Evolutionary conservation across 2,113 vertebrate genomes (phyloP), one percentile per base, ranked within the genome.

Genomic region (Stictonetta naevosa): DNA sequence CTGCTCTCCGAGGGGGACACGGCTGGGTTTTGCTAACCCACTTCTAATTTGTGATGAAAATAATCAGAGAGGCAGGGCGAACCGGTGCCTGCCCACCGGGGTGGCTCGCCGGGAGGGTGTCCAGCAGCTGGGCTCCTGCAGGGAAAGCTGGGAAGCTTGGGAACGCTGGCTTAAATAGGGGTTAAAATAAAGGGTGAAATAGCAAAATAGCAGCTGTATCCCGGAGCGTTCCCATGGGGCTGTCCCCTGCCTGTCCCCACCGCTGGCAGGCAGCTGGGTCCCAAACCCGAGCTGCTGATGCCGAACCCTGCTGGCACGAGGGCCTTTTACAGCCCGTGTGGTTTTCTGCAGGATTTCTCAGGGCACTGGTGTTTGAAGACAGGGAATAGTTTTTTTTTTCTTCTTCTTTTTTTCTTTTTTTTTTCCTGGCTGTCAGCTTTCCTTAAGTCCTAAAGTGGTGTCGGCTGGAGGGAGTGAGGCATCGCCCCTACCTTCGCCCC

Each of bases 381-480:
- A 22, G 50, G 38, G 42, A 78, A 83, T 19, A 9, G 2, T 19
- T 46, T 19, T 10, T 19, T 48, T 48, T 48, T 11, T 48, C n/a
- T n/a, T n/a, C n/a, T n/a, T n/a, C n/a, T n/a, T n/a, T 20, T 20
- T 46, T 42, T 6, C 3, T 44, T 44, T 6, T 48, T 48, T 48
- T 40, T 26, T 40, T 81, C 42, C 38, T 66, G 20, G 66, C 90
- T 93, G 94, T 95, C 89, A 73, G 14, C 38, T 92, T 59, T 67
- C 84, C 82, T 95, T 80, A 93, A 48, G 22, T 53, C 40, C 82
- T 4, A 2, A 22, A 46, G 81, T 11, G 2, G 42, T 90, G 92
- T 90, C 83, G 50, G 13, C 23, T 33, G 59, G 87, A 29, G 4
- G n/a, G 59, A 88, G 72, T 6, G 67, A 92, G 91, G 90, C 33